A percentile compares a stretch with the other conserved stretches of the same genome.
Evolutionary conservation across 30 jellyfish, hydroid and myxozoan species (phyloP).

Genomic region (Calvadosia cruxmelitensis): DNA sequence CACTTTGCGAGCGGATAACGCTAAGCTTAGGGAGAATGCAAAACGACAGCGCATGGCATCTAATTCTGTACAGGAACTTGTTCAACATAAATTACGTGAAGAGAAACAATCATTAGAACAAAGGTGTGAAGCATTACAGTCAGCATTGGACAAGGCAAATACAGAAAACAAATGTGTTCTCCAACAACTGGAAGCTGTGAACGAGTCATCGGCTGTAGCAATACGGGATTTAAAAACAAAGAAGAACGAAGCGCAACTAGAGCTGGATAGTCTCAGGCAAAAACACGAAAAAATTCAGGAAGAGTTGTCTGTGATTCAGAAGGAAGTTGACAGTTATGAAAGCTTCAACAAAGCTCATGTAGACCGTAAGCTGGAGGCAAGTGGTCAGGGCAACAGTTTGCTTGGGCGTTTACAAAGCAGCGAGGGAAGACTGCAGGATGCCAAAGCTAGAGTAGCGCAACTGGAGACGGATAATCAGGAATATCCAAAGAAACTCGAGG

Average conservation of each 20-base stretch:
- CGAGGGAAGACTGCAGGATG: conserved; percentile 14
- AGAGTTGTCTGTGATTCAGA: conserved; percentile 19
- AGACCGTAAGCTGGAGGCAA: neutral
- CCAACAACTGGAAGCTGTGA: conserved; percentile 20
- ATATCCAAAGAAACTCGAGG: conserved; percentile 48
- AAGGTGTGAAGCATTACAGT: conserved; percentile 25
- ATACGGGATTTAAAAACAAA: conserved; percentile 71
- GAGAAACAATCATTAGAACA: conserved; percentile 36
- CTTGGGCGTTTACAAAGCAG: neutral
- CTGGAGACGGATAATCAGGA: conserved; percentile 53
- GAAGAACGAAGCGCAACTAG: conserved; percentile 56
- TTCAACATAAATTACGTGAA: conserved; percentile 6
- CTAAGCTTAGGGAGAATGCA: conserved; percentile 26
- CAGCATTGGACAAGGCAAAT: conserved; percentile 30
- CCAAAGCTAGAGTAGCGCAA: conserved; percentile 24
- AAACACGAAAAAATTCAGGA: conserved; percentile 44
- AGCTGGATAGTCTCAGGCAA: conserved; percentile 23
- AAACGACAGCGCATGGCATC: conserved; percentile 13
- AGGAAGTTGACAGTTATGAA: conserved; percentile 1
- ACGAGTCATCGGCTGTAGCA: conserved; percentile 39
- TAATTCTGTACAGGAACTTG: conserved; percentile 12
- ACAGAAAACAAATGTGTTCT: conserved; percentile 23
- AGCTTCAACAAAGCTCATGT: neutral
- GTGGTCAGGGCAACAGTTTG: neutral
- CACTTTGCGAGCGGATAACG: conserved; percentile 36